phyloP scores from a whole-genome alignment of 1,140 invertebrate species.

The Temnothorax longispinosus region DNA sequence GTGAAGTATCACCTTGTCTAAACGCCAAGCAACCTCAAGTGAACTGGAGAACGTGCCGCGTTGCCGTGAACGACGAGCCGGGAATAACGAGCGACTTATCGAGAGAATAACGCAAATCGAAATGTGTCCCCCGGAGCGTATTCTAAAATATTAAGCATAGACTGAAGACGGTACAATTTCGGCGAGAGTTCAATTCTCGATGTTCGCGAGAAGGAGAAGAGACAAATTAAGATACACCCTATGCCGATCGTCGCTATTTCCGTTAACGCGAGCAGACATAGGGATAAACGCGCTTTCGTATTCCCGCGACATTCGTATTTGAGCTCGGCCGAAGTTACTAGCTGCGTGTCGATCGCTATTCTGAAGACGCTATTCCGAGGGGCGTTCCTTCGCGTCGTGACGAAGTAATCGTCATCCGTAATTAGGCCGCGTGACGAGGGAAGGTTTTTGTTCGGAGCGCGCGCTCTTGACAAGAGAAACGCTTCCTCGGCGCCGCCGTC shows the following conservation, averaged over 20 bases:
- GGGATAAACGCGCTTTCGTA: not conserved
- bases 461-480: not conserved
- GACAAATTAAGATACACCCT: not conserved
- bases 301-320: not conserved
- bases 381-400: not conserved
- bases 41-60: not conserved
- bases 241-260: not conserved
- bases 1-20: not conserved
- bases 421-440: slow-evolving; percentile 31
- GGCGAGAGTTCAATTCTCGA: not conserved
- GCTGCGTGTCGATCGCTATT: not conserved
- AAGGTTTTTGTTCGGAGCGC: not conserved
- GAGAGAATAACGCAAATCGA: not conserved
- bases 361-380: not conserved
- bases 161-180: slow-evolving; percentile 6
- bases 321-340: not conserved
- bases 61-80: not conserved
- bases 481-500: slow-evolving; percentile 28
- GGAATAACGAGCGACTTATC: not conserved
- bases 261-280: not conserved
- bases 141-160: not conserved
- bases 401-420: not conserved
- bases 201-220: not conserved
- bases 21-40: not conserved
- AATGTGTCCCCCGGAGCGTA: not conserved